Evolutionary conservation across 2,113 vertebrate species (phyloP), one percentile per base, ranked within the genome.

Genomic region (Pitta sordida): DNA sequence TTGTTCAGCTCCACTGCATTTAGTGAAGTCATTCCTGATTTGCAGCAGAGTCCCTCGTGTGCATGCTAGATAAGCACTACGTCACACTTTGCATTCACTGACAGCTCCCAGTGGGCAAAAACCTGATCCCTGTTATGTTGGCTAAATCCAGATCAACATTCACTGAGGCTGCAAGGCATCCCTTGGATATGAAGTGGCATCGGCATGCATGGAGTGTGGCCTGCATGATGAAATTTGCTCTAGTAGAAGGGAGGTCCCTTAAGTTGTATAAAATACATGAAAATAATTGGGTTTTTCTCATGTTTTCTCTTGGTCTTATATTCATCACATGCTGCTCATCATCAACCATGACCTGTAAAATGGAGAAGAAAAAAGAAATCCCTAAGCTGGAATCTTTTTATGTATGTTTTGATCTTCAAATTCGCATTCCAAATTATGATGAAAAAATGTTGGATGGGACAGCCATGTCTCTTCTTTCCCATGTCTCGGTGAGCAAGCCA

Each of bases 1-100:
- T n/a, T 83, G 95, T 95, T 96, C 95, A 94, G 96, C 96, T 96
- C 92, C 91, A 81, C 36, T 94, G 92, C 65, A 88, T 96, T 96
- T 78, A 78, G 92, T 81, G 95, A 95, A 95, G 95, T 88, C 68
- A 64, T 93, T 90, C 93, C 90, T 91, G 93, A 94, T 95, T 90
- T 95, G 93, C 95, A 95, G 91, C 90, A 90, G 90, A 79, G 87
- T 94, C 96, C 85, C 94, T 90, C 5, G 3, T 94, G 93, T 88
- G 82, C 34, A 6, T 77, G 78, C 89, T 59, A 74, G 94, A 95
- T 94, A 96, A 96, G 91, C 78, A 70, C 87, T 94, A 93, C 91
- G 91, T 95, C 95, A 96, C 94, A 94, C 71, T 91, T 67, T 44
- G 90, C 94, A 91, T 94, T 93, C 86, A 92, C 5, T 85, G 87